Evolutionary conservation across 2,113 vertebrate genomes (phyloP).

Genomic region (Oryzias melastigma): DNA sequence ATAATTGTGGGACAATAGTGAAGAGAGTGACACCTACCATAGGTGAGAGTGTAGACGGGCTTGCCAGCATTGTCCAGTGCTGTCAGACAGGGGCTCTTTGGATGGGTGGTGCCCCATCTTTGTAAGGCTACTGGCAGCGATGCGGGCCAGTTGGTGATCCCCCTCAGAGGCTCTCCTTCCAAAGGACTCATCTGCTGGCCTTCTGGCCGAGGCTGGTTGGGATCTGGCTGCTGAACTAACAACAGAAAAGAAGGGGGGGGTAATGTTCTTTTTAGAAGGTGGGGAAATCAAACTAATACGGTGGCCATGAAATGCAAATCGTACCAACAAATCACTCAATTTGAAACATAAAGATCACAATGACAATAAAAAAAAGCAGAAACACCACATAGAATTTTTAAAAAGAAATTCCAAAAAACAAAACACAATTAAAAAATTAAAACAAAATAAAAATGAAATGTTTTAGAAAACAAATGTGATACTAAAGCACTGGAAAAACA

Average conservation of each 20-base stretch:
- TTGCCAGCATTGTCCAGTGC: conserved; percentile 90
- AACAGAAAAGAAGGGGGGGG: neutral
- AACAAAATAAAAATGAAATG: too few species aligned
- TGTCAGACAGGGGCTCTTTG: conserved; percentile 90
- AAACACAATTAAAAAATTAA: too few species aligned
- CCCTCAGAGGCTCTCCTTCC: conserved; percentile 82
- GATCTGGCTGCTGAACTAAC: conserved; percentile 90
- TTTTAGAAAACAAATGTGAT: too few species aligned
- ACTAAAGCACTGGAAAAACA: too few species aligned
- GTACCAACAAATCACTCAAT: too few species aligned
- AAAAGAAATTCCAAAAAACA: too few species aligned
- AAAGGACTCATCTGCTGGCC: conserved; percentile 83
- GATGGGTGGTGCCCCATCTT: conserved; percentile 87
- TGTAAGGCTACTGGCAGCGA: conserved; percentile 87
- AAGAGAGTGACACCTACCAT: conserved; percentile 74
- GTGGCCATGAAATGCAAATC: too few species aligned
- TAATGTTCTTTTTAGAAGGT: neutral
- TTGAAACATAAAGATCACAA: too few species aligned
- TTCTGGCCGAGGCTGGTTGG: conserved; percentile 92
- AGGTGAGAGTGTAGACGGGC: conserved; percentile 88
- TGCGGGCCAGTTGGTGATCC: conserved; percentile 81
- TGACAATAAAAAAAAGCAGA: too few species aligned
- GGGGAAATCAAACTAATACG: neutral
- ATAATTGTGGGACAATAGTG: neutral
- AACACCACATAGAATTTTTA: too few species aligned